Evolutionary conservation across 2,888 invertebrate species (phyloP).

Genomic region (Drosophila borealis): DNA sequence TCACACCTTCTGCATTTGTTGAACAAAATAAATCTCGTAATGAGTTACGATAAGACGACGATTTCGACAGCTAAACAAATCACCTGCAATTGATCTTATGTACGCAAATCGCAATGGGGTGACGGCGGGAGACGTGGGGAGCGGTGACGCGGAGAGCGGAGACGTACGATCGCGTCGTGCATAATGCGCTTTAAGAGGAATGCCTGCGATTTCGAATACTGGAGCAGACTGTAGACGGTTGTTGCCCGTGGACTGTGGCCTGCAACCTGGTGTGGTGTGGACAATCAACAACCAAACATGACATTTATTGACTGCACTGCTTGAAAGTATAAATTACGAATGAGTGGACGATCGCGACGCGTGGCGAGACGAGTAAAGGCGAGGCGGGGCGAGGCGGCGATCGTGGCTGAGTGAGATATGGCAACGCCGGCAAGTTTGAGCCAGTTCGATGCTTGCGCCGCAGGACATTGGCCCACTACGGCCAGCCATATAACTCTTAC

Average conservation of each 20-base stretch:
- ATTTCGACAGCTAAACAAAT: conserved; percentile 85
- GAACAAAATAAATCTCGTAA: conserved; percentile 85
- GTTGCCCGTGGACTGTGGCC: conserved; percentile 1
- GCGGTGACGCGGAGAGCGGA: conserved; percentile 7
- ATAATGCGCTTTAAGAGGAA: conserved; percentile 74
- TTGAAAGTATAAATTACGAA: conserved; percentile 77
- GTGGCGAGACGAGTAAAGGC: not conserved
- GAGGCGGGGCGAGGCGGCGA: conserved; percentile 36
- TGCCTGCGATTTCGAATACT: conserved; percentile 79
- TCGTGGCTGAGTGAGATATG: conserved; percentile 66
- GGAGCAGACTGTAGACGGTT: conserved; percentile 57
- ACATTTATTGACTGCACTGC: conserved; percentile 83
- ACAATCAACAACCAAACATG: conserved; percentile 81
- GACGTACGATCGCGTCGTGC: conserved; percentile 45
- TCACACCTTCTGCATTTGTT: conserved; percentile 85
- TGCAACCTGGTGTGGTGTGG: conserved; percentile 62
- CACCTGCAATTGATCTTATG: conserved; percentile 85
- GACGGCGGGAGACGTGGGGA: conserved; percentile 5
- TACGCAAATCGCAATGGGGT: conserved; percentile 69
- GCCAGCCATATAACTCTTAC: conserved; percentile 65
- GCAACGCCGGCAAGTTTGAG: conserved; percentile 24
- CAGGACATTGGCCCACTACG: conserved; percentile 73
- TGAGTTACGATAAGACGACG: conserved; percentile 85
- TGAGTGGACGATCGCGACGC: conserved; percentile 55
- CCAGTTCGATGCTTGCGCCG: conserved; percentile 55